Conservation (phyloP, 2,113 vertebrate species). For the Plestiodon gilberti region DNA sequence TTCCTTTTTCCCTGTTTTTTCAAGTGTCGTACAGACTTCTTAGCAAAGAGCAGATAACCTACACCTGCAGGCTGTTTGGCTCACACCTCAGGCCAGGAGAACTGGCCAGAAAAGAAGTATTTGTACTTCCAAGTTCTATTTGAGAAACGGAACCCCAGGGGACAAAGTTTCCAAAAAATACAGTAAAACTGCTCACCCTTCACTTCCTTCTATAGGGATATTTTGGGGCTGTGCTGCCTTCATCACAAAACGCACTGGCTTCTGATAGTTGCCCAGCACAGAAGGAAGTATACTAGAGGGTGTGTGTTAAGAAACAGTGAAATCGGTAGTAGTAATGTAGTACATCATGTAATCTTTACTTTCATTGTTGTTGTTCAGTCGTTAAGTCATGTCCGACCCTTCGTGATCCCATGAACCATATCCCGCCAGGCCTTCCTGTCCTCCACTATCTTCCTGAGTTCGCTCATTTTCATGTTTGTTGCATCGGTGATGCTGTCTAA, state of each 20-base stretch:
- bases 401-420: too few relatives aligned
- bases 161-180: conserved; percentile 14
- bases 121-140: conserved; percentile 23
- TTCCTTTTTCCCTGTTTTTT: conserved; percentile 18
- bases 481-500: too few relatives aligned
- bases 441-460: too few relatives aligned
- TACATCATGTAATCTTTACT: background rate
- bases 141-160: conserved; percentile 43
- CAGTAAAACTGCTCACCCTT: background rate
- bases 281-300: background rate
- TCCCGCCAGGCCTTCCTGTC: too few relatives aligned
- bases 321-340: background rate
- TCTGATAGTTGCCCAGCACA: background rate
- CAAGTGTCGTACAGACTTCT: conserved; percentile 35
- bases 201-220: background rate
- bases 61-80: conserved; percentile 50
- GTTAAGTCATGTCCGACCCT: too few relatives aligned
- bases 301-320: background rate
- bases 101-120: conserved; percentile 57
- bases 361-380: too few relatives aligned
- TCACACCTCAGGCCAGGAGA: background rate
- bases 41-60: conserved; percentile 47
- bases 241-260: background rate
- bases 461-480: too few relatives aligned
- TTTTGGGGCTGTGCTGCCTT: background rate